Evolutionary conservation across 2,888 invertebrate genomes (phyloP), one percentile per base, ranked within the genome.

Genomic region (Eupithecia vulgata): DNA sequence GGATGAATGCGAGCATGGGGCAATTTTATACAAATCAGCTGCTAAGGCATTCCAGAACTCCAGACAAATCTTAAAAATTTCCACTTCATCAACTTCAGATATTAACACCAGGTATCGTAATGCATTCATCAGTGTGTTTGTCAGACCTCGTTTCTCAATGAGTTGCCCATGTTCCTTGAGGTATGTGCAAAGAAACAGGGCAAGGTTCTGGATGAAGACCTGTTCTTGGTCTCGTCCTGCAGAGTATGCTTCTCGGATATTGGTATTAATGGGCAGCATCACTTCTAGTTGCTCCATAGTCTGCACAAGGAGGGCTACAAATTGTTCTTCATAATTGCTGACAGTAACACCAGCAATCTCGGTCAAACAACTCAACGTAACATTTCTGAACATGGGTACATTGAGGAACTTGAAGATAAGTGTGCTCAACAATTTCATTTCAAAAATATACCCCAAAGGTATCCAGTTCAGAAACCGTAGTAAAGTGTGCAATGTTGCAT

Each of bases 361-460:
- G 64, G 99, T 99, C 83, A 99, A 95, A 95, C 99, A 99, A 93
- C 99, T 99, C 81, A 99, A 95, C 71, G 99, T 99, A 42, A 99
- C 98, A 95, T 99, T 99, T 78, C 99, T 96, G 91, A 99, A 99
- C 96, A 98, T 96, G 45, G 99, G 99, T 74, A 99, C 99, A 92
- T 98, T 98, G 79, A 99, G 95, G 94, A 99, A 99, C 96, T 99
- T 99, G 90, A 97, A 97, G 86, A 98, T 98, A 71, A 99, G 95
- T 71, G 99, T 99, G 83, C 97, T 97, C 84, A 99, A 98, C 72
- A 99, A 95, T 89, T 99, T 98, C 81, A 99, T 99, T 95, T 99
- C 99, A 95, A 99, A 99, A 89, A 99, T 99, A 91, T 99, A 99
- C 15, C 99, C 99, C 77, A 99, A 95, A n/a, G 99, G 99, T 86